Evolutionary conservation across 2,113 vertebrate genomes (phyloP), one percentile per base, ranked within the genome.

Genomic region (Chamaea fasciata): DNA sequence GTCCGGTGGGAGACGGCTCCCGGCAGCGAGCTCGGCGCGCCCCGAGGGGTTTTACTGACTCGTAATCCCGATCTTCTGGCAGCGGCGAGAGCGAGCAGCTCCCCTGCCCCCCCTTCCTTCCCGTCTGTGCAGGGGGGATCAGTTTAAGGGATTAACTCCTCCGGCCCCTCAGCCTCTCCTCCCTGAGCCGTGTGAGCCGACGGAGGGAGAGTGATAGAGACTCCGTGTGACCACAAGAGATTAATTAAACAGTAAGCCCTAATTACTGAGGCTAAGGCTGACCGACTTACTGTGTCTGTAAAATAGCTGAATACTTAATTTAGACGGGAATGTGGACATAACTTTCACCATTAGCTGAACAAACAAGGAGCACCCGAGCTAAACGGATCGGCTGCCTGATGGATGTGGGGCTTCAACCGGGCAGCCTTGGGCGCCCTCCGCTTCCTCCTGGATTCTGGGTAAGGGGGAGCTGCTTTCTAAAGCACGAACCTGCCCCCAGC

Each of bases 301-400:
- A 97, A 94, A 94, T 46, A 97, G 88, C 92, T 76, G 92, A 96
- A 93, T 92, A 80, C 76, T 95, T 96, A 81, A 96, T 97, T 96
- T 84, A 56, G 52, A 9, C 56, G 27, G 11, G 47, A 15, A 24
- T 63, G 92, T 93, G 94, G 80, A 94, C 90, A 90, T 95, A 93
- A 93, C 93, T 93, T 88, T 63, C 71, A 12, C 75, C 93, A 90
- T 96, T 94, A 96, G 73, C 92, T 93, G 85, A 92, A 88, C 49
- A 96, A 97, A 96, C 92, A 96, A 78, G 3, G 52, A 90, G 92
- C 90, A 78, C 44, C 93, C 79, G 73, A 96, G 90, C 92, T 57
- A 15, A 78, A 55, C 73, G 4, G 39, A 26, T 13, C 10, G 56
- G 42, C 15, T 52, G 75, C 70, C 68, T 82, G 35, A 27, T 33